These are phyloP conservation scores for Champsocephalus esox DNA, from an alignment of 2,797 vertebrate species.

Conservation along the genomic window DNA sequence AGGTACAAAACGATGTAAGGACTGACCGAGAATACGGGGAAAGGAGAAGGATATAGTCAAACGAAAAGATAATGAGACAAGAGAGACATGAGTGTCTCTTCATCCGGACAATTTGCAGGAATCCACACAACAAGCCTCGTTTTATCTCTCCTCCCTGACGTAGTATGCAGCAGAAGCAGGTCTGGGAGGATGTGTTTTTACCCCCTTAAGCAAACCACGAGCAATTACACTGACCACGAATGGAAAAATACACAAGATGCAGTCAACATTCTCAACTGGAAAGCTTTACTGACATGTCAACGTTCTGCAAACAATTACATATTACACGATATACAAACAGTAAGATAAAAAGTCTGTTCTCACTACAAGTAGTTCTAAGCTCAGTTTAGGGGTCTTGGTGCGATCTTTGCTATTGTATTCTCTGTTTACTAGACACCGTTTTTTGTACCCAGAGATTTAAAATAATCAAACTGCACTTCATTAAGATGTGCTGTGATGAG, in stretches of 20 bases:
- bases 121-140: slow-evolving; percentile 47
- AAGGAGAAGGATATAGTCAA: not conserved
- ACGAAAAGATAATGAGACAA: slow-evolving; percentile 47
- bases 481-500: too few relatives aligned
- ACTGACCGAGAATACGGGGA: not conserved
- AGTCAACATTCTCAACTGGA: slow-evolving; percentile 4
- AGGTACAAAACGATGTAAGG: not conserved
- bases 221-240: slow-evolving; percentile 46
- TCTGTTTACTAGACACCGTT: not conserved
- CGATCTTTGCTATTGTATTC: not conserved
- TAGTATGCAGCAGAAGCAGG: slow-evolving; percentile 21
- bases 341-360: not conserved
- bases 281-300: slow-evolving; percentile 17
- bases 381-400: not conserved
- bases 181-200: not conserved
- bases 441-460: not conserved
- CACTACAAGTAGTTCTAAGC: not conserved
- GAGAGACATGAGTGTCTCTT: slow-evolving; percentile 63
- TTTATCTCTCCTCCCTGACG: slow-evolving; percentile 24
- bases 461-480: too few relatives aligned
- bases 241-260: slow-evolving; percentile 23
- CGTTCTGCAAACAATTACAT: slow-evolving; percentile 20
- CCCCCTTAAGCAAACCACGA: not conserved
- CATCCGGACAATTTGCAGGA: slow-evolving; percentile 67
- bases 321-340: not conserved